phyloP scores from a whole-genome alignment of 2,113 vertebrate genomes.

The Blennius ocellaris region DNA sequence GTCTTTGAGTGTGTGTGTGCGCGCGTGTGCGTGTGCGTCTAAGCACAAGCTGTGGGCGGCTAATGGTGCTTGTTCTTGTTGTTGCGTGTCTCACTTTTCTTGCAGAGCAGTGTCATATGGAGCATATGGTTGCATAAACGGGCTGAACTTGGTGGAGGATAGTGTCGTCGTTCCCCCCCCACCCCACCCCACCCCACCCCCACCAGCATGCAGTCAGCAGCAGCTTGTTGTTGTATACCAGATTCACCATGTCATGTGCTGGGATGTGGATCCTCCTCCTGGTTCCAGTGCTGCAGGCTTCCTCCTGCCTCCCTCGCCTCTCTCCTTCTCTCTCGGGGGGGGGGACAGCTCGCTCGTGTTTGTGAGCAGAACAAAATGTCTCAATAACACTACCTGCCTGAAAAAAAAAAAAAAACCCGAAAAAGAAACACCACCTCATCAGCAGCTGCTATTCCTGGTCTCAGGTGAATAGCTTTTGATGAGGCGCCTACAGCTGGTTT shows the following conservation, averaged over 20 bases:
- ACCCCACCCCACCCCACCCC: too few relatives aligned
- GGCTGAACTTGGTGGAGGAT: conserved; percentile 58
- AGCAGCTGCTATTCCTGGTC: conserved; percentile 62
- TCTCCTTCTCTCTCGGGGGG: conserved; percentile 4
- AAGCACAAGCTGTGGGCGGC: conserved; percentile 74
- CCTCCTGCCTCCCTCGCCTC: conserved; percentile 53
- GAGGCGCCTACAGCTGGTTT: conserved; percentile 65
- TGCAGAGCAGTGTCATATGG: conserved; percentile 40
- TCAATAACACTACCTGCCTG: conserved; percentile 72
- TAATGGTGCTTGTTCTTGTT: conserved; percentile 74
- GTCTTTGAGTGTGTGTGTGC: conserved; percentile 57
- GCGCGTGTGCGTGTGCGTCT: conserved; percentile 48
- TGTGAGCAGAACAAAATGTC: conserved; percentile 75
- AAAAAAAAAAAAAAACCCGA: conserved; percentile 42
- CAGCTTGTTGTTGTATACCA: conserved; percentile 64
- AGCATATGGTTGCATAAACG: conserved; percentile 61
- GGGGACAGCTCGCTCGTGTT: conserved; percentile 45
- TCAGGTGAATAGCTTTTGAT: conserved; percentile 72
- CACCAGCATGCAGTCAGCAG: conserved; percentile 23
- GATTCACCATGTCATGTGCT: conserved; percentile 61
- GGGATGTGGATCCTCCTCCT: conserved; percentile 52
- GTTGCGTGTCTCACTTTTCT: conserved; percentile 71
- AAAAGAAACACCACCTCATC: conserved; percentile 34
- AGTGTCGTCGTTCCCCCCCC: background rate
- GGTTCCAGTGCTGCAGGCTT: conserved; percentile 54